phyloP scores from a whole-genome alignment of 1,140 invertebrate genomes.

The Aplysia californica region DNA sequence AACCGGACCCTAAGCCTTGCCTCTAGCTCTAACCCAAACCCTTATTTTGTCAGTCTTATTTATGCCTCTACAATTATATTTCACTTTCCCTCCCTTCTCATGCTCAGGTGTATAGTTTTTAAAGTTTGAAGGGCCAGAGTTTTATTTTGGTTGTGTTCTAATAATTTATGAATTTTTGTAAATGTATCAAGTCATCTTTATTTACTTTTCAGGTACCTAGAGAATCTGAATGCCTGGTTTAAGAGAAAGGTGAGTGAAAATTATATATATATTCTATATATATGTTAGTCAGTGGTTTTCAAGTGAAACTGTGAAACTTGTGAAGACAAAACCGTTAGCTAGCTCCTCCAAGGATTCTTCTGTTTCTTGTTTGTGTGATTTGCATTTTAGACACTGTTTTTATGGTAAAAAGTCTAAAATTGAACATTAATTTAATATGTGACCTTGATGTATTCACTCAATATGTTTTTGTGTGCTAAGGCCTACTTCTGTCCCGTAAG shows the following conservation, averaged over 20 bases:
- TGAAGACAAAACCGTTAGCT: background rate
- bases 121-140: no score
- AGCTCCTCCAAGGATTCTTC: background rate
- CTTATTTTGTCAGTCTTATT: no score
- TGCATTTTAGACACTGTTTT: background rate
- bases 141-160: no score
- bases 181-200: background rate
- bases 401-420: background rate
- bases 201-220: background rate
- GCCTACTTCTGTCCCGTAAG: background rate
- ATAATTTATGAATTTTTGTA: no score
- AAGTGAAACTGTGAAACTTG: background rate
- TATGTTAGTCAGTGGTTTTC: background rate
- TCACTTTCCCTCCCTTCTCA: no score
- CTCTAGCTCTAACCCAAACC: no score
- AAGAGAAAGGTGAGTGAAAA: slow-evolving; percentile 14
- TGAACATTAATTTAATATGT: background rate
- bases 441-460: background rate
- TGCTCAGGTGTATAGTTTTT: no score
- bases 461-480: background rate
- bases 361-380: background rate
- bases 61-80: no score
- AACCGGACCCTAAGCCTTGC: no score
- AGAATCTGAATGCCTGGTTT: slow-evolving; percentile 23
- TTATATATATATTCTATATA: background rate